These are phyloP conservation scores for Thryonomys swinderianus DNA, from an alignment of 2,113 vertebrate genomes.

Conservation along the genomic window DNA sequence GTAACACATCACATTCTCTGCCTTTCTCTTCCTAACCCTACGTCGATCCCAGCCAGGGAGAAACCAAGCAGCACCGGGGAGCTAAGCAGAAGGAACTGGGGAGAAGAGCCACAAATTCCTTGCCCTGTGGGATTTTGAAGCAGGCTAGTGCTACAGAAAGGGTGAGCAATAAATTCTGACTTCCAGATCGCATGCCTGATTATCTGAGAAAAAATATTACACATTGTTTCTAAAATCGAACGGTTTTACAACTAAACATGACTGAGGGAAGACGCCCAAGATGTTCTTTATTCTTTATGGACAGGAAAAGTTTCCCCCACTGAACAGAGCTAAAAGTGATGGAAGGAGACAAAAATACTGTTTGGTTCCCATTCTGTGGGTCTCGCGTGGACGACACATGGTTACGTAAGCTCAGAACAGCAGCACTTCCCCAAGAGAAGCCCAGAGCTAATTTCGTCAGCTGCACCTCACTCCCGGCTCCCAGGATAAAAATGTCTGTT, in stretches of 20 bases:
- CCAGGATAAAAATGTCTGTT: slow-evolving; percentile 50
- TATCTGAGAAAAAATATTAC: not conserved
- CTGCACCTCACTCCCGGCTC: not conserved
- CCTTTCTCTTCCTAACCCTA: not conserved
- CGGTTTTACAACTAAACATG: not conserved
- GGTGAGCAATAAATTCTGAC: not conserved
- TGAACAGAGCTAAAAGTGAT: not conserved
- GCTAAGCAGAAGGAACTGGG: not conserved
- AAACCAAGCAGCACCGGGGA: not conserved
- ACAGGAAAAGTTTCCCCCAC: not conserved
- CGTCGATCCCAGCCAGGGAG: not conserved
- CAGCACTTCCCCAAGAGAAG: not conserved
- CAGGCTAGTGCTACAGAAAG: not conserved
- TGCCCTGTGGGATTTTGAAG: not conserved
- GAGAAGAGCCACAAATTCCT: not conserved
- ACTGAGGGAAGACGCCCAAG: not conserved
- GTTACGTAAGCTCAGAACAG: not conserved
- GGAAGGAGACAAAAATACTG: not conserved
- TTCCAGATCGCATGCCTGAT: not conserved
- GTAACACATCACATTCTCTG: not conserved
- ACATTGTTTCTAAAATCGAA: slow-evolving; percentile 23
- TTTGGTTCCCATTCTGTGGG: not conserved
- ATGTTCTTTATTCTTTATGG: not conserved
- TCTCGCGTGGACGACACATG: not conserved
- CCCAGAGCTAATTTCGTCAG: slow-evolving; percentile 41